These are phyloP conservation scores for Drosophila persimilis DNA, from an alignment of 1,140 invertebrate species.

Conservation along the genomic window DNA sequence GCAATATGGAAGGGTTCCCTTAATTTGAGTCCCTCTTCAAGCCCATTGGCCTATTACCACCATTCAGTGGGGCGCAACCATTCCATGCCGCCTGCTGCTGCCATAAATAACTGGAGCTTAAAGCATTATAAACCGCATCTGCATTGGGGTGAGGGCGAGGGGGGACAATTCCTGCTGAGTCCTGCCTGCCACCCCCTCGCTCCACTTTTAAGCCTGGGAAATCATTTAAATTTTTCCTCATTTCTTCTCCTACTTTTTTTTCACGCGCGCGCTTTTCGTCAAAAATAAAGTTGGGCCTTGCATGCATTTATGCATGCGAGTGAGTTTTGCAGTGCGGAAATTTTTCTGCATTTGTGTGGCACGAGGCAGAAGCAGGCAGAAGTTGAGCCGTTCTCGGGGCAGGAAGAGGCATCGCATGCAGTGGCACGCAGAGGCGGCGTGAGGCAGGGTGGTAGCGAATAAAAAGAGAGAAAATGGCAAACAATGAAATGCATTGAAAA, in stretches of 20 bases:
- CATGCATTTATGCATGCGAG: conserved; percentile 70
- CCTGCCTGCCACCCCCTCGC: too few species aligned
- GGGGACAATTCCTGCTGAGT: conserved; percentile 21
- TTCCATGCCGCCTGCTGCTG: background rate
- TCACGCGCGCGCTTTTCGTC: conserved; percentile 20
- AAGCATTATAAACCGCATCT: conserved; percentile 51
- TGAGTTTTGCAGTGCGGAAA: conserved; percentile 53
- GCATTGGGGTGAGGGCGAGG: conserved; percentile 8
- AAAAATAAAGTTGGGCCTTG: conserved; percentile 43
- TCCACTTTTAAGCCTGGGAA: conserved; percentile 35
- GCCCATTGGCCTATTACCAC: too few species aligned
- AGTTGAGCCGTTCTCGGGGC: background rate
- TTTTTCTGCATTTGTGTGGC: conserved; percentile 38
- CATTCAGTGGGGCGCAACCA: too few species aligned
- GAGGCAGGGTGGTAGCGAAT: background rate
- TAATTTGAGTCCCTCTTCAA: too few species aligned
- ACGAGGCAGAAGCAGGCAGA: background rate
- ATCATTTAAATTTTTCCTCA: conserved; percentile 49
- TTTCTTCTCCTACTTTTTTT: conserved; percentile 5
- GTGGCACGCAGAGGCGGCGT: background rate
- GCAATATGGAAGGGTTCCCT: too few species aligned
- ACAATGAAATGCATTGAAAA: conserved; percentile 79
- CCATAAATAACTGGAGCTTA: conserved; percentile 47
- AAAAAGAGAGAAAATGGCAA: conserved; percentile 42
- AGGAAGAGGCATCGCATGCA: background rate